Conservation (phyloP, 2,888 invertebrate genomes). For the Emmelina monodactyla region DNA sequence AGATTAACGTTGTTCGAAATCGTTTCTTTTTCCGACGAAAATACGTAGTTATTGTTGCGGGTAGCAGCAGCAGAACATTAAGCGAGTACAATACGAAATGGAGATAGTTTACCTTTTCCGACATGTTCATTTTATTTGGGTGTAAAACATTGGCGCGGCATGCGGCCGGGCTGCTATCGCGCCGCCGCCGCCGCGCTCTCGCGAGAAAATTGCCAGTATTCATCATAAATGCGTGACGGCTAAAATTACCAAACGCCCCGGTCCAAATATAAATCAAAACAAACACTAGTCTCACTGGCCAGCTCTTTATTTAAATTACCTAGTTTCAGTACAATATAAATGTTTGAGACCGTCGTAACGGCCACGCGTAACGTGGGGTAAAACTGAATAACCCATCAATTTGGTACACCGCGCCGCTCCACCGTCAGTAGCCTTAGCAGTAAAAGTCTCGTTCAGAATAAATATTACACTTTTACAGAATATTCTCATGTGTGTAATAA, state of each 20-base stretch:
- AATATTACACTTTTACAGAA: constrained; percentile 26
- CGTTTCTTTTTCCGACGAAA: too few relatives aligned
- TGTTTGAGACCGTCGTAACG: not conserved
- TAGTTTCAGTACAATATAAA: constrained; percentile 1
- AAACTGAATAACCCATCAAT: constrained; percentile 4
- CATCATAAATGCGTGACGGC: constrained; percentile 62
- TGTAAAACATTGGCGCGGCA: not conserved
- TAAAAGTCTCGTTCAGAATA: constrained; percentile 22
- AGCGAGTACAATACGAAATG: too few relatives aligned
- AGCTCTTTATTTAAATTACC: constrained; percentile 22
- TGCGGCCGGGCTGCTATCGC: not conserved
- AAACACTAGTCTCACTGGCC: constrained; percentile 42
- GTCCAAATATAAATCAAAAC: constrained; percentile 48
- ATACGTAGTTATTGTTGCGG: too few relatives aligned
- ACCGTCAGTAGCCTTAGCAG: constrained; percentile 3
- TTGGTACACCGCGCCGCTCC: constrained; percentile 2
- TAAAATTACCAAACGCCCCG: constrained; percentile 49
- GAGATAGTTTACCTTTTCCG: too few relatives aligned
- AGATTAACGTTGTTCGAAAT: too few relatives aligned
- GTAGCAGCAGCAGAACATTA: too few relatives aligned
- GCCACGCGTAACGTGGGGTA: not conserved
- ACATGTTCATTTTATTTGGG: not conserved
- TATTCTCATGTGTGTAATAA: constrained; percentile 41
- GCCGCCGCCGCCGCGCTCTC: constrained; percentile 26
- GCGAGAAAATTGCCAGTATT: constrained; percentile 60